A percentile compares a stretch with the other conserved stretches of the same genome.
These are phyloP conservation scores for Homarus americanus DNA, from an alignment of 1,140 invertebrate species.

Conservation along the genomic window DNA sequence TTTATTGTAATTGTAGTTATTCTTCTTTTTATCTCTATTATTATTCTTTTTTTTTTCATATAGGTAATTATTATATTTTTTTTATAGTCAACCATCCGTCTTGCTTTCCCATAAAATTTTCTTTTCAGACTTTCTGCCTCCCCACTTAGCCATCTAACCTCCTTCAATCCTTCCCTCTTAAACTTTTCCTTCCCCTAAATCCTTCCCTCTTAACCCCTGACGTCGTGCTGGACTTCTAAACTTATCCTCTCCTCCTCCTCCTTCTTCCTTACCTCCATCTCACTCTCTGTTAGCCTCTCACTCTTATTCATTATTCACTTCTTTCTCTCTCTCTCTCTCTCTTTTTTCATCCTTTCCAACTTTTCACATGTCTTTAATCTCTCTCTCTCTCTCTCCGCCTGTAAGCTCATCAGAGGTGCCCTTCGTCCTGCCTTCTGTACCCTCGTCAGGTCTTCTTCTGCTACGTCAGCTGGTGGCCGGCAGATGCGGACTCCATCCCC, in stretches of 20 bases:
- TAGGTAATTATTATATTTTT: too few relatives aligned
- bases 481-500: neutral
- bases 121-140: too few relatives aligned
- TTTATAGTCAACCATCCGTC: too few relatives aligned
- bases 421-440: neutral
- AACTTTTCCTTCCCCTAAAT: neutral
- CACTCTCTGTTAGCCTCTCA: neutral
- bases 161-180: neutral
- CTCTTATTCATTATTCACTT: neutral
- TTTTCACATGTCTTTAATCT: neutral
- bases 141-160: too few relatives aligned
- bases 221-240: too few relatives aligned
- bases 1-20: too few relatives aligned
- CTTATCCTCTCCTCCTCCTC: neutral
- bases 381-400: neutral
- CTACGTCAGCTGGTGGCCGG: neutral
- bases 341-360: neutral
- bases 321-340: neutral
- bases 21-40: too few relatives aligned
- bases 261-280: neutral
- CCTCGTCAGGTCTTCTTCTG: too few relatives aligned
- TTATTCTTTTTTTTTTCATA: too few relatives aligned
- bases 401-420: neutral
- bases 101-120: too few relatives aligned
- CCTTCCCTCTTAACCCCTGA: neutral